Conservation (phyloP, 2,888 invertebrate species). For the Parascotia fuliginaria region DNA sequence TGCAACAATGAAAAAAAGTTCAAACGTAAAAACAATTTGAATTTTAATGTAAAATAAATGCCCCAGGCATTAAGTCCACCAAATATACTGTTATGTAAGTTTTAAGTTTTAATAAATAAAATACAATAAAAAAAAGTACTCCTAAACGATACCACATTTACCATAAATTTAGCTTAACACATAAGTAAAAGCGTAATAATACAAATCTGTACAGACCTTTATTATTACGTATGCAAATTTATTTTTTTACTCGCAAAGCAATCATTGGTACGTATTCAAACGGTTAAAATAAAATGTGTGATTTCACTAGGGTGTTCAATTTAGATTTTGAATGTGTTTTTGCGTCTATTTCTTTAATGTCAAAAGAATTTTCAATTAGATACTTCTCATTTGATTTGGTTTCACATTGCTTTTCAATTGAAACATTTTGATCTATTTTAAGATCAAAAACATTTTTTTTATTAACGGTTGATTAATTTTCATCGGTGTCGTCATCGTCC, state of each 20-base stretch:
- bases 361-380: not conserved
- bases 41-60: no score
- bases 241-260: conserved; percentile 32
- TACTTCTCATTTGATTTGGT: not conserved
- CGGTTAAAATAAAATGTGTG: conserved; percentile 24
- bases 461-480: no score
- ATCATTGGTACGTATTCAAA: conserved; percentile 22
- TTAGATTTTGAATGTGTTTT: conserved; percentile 11
- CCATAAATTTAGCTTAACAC: not conserved
- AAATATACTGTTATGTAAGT: no score
- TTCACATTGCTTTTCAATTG: no score
- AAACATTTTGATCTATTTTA: no score
- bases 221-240: conserved; percentile 39
- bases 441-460: no score
- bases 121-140: not conserved
- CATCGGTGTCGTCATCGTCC: no score
- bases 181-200: conserved; percentile 15
- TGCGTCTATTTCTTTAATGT: not conserved
- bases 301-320: conserved; percentile 11
- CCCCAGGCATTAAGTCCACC: no score
- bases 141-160: not conserved
- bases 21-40: no score
- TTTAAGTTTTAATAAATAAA: conserved; percentile 10
- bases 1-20: no score
- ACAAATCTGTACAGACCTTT: conserved; percentile 14